phyloP scores from a whole-genome alignment of 1,140 invertebrate genomes.

The Diorhabda elongata region DNA sequence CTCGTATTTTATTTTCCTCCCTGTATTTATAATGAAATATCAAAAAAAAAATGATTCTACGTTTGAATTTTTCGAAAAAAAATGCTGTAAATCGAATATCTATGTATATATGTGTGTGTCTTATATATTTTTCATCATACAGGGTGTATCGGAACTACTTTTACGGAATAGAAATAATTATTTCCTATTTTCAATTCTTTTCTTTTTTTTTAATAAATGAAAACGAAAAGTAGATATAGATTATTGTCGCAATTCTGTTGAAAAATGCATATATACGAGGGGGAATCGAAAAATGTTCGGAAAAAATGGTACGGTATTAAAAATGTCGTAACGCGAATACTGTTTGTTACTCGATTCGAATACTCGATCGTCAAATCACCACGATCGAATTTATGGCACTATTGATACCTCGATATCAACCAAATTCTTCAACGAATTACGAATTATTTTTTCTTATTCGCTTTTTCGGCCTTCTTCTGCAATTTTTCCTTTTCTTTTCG shows the following conservation, averaged over 20 bases:
- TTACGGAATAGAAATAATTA: no score
- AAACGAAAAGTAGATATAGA: no score
- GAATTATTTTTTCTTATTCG: slow-evolving; percentile 60
- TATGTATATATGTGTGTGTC: no score
- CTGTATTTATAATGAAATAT: no score
- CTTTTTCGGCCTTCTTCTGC: slow-evolving; percentile 75
- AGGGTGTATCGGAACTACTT: no score
- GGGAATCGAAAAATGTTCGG: background rate
- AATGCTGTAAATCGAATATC: no score
- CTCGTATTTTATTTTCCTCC: no score
- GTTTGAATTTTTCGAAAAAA: no score
- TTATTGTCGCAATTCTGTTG: background rate
- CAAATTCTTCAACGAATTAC: background rate
- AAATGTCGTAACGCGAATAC: background rate
- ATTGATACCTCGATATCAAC: background rate
- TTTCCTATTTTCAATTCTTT: no score
- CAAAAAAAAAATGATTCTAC: no score
- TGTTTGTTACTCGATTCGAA: background rate
- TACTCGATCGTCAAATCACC: background rate
- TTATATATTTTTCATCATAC: no score
- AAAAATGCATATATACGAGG: background rate
- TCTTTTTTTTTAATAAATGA: no score
- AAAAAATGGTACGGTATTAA: background rate
- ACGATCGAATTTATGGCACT: slow-evolving; percentile 7
- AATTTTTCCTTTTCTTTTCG: slow-evolving; percentile 72